These are phyloP conservation scores for Mesembrinibis cayennensis DNA, from an alignment of 2,113 vertebrate genomes.

Conservation along the genomic window DNA sequence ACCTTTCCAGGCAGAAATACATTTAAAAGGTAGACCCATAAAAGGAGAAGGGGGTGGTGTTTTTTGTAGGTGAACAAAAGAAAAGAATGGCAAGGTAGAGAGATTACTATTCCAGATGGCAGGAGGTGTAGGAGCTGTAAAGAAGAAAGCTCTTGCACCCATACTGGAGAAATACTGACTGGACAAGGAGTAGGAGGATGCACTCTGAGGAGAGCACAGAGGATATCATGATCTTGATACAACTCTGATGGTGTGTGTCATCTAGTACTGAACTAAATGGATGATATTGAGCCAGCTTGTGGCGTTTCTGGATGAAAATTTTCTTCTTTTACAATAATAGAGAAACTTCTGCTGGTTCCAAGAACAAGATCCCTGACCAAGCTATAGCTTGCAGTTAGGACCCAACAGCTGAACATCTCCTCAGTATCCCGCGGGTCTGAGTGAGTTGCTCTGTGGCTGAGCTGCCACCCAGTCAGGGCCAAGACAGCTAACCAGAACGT, in stretches of 20 bases:
- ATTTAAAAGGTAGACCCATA: not conserved
- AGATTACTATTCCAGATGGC: not conserved
- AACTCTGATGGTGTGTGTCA: not conserved
- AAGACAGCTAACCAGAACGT: not conserved
- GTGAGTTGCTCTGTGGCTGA: constrained; percentile 33
- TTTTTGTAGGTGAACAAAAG: not conserved
- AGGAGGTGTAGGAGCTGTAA: not conserved
- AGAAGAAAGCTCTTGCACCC: not conserved
- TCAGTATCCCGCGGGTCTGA: constrained; percentile 32
- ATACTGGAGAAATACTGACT: not conserved
- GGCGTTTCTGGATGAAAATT: not conserved
- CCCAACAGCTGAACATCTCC: constrained; percentile 8
- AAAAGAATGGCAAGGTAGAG: not conserved
- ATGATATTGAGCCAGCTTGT: not conserved
- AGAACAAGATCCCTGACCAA: constrained; percentile 17
- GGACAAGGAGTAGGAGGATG: not conserved
- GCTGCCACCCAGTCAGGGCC: not conserved
- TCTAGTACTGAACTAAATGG: not conserved
- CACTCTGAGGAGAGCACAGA: not conserved
- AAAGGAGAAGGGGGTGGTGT: not conserved
- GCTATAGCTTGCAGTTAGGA: constrained; percentile 33
- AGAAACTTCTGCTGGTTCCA: constrained; percentile 40
- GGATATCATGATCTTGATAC: not conserved
- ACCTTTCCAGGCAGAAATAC: not conserved
- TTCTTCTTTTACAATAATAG: not conserved